Evolutionary conservation across 2,113 vertebrate genomes (phyloP).

Genomic region (Taxidea taxus): DNA sequence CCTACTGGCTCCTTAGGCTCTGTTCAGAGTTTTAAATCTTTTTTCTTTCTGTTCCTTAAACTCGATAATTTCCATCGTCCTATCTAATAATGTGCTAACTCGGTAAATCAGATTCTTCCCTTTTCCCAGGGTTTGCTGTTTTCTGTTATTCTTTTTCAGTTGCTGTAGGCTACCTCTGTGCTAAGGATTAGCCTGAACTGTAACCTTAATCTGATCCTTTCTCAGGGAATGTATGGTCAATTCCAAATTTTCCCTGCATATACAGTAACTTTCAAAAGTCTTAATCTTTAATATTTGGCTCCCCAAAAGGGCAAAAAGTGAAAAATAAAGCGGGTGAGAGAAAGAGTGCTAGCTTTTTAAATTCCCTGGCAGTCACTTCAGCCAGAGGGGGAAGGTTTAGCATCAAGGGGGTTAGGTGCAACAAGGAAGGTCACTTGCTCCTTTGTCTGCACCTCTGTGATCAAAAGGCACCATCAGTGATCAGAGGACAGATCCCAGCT

Average conservation of each 20-base stretch:
- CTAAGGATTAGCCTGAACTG: not conserved
- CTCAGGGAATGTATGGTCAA: not conserved
- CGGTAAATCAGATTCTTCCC: not conserved
- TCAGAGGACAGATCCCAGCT: not conserved
- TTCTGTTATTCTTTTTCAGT: not conserved
- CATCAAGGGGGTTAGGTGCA: not conserved
- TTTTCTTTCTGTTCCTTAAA: not conserved
- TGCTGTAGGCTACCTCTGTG: not conserved
- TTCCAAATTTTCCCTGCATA: not conserved
- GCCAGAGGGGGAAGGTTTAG: not conserved
- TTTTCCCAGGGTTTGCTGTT: not conserved
- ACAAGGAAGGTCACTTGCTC: not conserved
- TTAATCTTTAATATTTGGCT: not conserved
- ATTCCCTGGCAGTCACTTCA: not conserved
- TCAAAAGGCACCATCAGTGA: not conserved
- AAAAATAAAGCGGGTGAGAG: not conserved
- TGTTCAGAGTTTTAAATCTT: not conserved
- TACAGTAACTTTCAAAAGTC: not conserved
- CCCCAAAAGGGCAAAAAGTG: not conserved
- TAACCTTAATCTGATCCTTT: not conserved
- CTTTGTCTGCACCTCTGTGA: not conserved
- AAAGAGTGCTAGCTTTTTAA: not conserved
- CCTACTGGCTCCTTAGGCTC: not conserved
- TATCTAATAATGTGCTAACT: not conserved
- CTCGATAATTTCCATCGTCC: not conserved